Percentiles rank a stretch among this genome's conserved stretches.
Conservation (phyloP, 2,888 invertebrate genomes). For the Clunio marinus region DNA sequence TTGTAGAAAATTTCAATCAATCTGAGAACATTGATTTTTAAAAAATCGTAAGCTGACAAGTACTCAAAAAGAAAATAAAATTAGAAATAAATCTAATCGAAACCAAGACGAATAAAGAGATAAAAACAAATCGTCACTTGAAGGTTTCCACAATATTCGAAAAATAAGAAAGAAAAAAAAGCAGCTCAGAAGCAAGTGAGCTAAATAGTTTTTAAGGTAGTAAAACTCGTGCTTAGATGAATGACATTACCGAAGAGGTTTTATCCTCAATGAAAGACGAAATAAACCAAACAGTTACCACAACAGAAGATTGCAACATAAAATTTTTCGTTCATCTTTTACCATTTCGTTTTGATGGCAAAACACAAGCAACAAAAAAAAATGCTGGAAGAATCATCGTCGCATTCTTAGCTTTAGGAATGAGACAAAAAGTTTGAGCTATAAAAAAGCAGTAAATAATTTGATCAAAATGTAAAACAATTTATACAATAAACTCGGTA, state of each 20-base stretch:
- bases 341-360: not conserved
- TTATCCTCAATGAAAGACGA: not conserved
- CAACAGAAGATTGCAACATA: not conserved
- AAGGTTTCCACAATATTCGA: no score
- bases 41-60: not conserved
- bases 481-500: slow-evolving; percentile 32
- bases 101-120: not conserved
- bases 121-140: not conserved
- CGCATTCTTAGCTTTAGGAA: slow-evolving; percentile 6
- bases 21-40: not conserved
- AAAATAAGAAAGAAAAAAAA: not conserved
- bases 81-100: not conserved
- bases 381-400: not conserved
- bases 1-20: not conserved
- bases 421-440: not conserved
- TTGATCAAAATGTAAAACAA: slow-evolving; percentile 38
- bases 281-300: not conserved
- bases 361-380: not conserved
- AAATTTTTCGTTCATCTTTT: not conserved
- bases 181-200: not conserved
- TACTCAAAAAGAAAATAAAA: not conserved
- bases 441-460: slow-evolving; percentile 26
- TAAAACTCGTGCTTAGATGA: not conserved
- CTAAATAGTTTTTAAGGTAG: slow-evolving; percentile 2
- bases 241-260: not conserved